These are phyloP conservation scores for Lagodon rhomboides DNA, from an alignment of 2,797 vertebrate species.

Conservation along the genomic window DNA sequence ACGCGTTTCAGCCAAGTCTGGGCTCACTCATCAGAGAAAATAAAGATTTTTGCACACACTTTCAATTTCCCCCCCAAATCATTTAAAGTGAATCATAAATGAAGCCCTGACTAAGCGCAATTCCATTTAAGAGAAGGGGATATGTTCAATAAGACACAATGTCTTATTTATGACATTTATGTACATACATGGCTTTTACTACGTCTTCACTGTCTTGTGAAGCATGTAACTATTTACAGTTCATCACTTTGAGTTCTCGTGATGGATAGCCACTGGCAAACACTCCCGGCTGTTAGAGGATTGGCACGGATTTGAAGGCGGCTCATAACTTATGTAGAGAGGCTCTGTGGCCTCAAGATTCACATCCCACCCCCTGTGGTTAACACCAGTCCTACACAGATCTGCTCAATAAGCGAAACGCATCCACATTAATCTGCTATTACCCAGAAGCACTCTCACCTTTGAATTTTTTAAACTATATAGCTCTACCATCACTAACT, in stretches of 20 bases:
- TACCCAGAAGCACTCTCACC: constrained; percentile 55
- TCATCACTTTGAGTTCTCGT: constrained; percentile 35
- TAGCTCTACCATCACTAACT: constrained; percentile 34
- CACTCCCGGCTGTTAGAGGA: constrained; percentile 31
- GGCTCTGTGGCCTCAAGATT: constrained; percentile 48
- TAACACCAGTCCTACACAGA: constrained; percentile 50
- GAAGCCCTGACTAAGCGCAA: constrained; percentile 14
- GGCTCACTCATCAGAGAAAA: constrained; percentile 25
- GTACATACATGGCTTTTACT: not conserved
- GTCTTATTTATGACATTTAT: constrained; percentile 3
- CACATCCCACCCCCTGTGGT: constrained; percentile 45
- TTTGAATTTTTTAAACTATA: constrained; percentile 51
- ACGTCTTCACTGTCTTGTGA: constrained; percentile 25
- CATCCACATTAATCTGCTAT: constrained; percentile 65
- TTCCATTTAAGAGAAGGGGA: not conserved
- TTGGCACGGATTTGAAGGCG: constrained; percentile 40
- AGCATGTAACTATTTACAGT: constrained; percentile 27
- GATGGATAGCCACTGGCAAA: constrained; percentile 44
- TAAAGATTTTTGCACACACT: constrained; percentile 25
- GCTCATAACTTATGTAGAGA: constrained; percentile 63
- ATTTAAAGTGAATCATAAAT: constrained; percentile 30
- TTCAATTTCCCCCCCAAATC: constrained; percentile 32
- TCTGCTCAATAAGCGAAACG: constrained; percentile 68
- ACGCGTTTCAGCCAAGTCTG: constrained; percentile 30
- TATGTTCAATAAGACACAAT: not conserved